Evolutionary conservation across 2,888 invertebrate species (phyloP).

Genomic region (Cantharis flavilabris): DNA sequence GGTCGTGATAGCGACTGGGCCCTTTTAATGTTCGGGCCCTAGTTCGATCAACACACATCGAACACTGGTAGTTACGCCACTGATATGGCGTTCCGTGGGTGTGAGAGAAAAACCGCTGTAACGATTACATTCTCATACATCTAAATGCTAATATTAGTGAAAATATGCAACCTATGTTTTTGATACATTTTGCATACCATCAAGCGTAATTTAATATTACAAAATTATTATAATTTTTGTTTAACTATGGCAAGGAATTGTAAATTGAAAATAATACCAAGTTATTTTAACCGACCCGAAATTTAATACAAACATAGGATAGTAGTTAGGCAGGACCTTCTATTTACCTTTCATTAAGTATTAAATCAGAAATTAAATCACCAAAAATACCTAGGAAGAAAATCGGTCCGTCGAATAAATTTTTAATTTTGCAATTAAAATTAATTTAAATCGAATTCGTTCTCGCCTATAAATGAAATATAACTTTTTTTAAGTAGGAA

Average conservation of each 20-base stretch:
- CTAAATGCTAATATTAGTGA: neutral
- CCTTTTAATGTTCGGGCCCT: no score
- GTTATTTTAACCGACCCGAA: neutral
- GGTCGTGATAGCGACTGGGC: no score
- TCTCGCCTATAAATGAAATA: no score
- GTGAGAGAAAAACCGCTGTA: no score
- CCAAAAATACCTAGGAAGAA: neutral
- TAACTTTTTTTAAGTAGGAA: neutral
- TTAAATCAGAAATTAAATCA: neutral
- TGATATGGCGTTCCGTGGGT: no score
- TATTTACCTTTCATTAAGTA: neutral
- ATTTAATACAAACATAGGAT: neutral
- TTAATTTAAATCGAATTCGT: neutral
- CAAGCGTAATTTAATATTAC: neutral
- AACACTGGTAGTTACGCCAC: no score
- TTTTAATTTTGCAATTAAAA: neutral
- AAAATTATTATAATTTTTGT: neutral
- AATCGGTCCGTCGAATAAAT: neutral
- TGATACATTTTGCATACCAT: neutral
- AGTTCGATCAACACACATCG: no score
- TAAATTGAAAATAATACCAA: neutral
- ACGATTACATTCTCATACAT: neutral
- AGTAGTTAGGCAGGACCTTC: neutral
- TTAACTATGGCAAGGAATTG: neutral
- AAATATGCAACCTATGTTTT: neutral